A percentile compares a stretch with the other conserved stretches of the same genome.
phyloP scores from a whole-genome alignment of 2,113 vertebrate genomes.

The Laticauda colubrina region DNA sequence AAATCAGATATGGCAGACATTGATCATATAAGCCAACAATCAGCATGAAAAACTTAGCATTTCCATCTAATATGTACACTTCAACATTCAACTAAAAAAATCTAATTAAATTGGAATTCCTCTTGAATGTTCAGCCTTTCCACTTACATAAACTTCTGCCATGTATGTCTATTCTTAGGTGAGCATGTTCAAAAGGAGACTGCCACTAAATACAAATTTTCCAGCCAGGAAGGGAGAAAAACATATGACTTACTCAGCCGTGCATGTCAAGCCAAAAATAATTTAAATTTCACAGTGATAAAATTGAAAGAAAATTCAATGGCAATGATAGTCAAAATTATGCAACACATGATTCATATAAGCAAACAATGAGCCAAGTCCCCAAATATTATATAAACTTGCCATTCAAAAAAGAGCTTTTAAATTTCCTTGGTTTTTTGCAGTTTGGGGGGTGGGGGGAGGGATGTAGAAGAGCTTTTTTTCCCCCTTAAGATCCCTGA shows the following conservation, averaged over 20 bases:
- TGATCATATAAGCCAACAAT: background rate
- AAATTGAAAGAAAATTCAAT: background rate
- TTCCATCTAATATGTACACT: background rate
- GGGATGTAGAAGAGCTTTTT: background rate
- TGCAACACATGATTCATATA: background rate
- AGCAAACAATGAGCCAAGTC: background rate
- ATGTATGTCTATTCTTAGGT: background rate
- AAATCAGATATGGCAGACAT: background rate
- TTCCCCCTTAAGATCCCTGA: conserved; percentile 1
- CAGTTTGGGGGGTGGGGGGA: background rate
- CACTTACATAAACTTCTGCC: background rate
- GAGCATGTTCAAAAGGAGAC: background rate
- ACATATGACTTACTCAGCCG: background rate
- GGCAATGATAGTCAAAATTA: background rate
- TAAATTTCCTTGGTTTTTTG: background rate
- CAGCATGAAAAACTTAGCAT: background rate
- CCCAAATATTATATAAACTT: background rate
- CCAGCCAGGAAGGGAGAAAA: background rate
- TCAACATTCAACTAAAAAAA: background rate
- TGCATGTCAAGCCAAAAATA: background rate
- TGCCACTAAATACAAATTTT: background rate
- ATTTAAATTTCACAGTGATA: background rate
- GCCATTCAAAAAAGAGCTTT: background rate
- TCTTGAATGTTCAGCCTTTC: background rate
- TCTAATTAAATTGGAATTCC: background rate